These are phyloP conservation scores for Tragopan temminckii DNA, from an alignment of 2,797 vertebrate genomes.

Conservation along the genomic window DNA sequence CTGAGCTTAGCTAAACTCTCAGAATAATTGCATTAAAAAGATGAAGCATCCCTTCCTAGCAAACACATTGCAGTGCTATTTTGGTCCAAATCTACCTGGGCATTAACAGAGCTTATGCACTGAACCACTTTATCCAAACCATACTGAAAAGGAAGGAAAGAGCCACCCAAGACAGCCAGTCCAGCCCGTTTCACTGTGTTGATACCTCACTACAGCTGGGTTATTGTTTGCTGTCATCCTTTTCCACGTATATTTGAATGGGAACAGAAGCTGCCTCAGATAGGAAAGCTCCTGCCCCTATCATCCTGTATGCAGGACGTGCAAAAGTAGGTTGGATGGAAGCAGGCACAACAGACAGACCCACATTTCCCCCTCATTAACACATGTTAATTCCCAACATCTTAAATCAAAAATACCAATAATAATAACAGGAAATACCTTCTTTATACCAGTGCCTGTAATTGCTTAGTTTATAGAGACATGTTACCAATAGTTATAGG, in stretches of 20 bases:
- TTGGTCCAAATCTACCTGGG: not conserved
- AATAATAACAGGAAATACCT: not conserved
- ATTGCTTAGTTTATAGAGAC: not conserved
- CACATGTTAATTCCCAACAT: not conserved
- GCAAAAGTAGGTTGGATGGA: not conserved
- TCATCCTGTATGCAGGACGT: not conserved
- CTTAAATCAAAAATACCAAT: not conserved
- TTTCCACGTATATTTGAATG: not conserved
- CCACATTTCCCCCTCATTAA: not conserved
- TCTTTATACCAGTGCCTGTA: fast-evolving
- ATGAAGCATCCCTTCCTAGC: not conserved
- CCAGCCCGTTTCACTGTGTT: not conserved
- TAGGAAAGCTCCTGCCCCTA: not conserved
- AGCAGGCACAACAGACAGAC: fast-evolving
- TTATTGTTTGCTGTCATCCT: not conserved
- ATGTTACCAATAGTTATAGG: not conserved
- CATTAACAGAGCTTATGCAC: not conserved
- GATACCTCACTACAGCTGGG: not conserved
- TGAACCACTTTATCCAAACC: not conserved
- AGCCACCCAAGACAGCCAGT: not conserved
- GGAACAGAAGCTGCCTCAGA: not conserved
- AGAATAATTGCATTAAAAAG: not conserved
- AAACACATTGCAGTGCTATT: not conserved
- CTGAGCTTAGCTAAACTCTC: not conserved
- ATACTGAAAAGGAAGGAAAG: not conserved